Base-by-base conservation (phyloP, 2,113 vertebrate species). In the Zapornia atra region DNA sequence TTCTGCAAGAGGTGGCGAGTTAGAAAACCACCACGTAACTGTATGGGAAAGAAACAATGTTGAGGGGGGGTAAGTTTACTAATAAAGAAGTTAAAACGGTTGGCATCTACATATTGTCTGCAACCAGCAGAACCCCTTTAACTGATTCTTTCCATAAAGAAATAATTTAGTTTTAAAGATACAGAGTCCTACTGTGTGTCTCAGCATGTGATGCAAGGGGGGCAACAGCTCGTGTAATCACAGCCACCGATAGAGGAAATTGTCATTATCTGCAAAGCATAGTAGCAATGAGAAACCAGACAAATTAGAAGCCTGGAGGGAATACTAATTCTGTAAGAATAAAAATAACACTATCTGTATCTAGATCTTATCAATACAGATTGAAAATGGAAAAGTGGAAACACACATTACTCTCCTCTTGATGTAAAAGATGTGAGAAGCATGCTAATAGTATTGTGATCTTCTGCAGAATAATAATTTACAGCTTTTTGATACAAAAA, bases 251-350 rank as follows among this genome's bases (percentile, higher is more conserved):
- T 53, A 82, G 33, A 75, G 51, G 25, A 82, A 82, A 31, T 53
- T 82, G 16, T 86, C 85, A 80, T 88, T 90, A 92, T 80, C 40
- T 48, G 64, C 34, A 91, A 91, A 94, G 91, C n/a, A 44, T 34
- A 92, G 51, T 34, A 81, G 80, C n/a, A 77, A 61, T 69, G 40
- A 82, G 63, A 87, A 92, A 77, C 12, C 31, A 77, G 59, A 77
- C 9, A 65, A 92, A 90, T 80, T 88, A 86, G 63, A 88, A 77
- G 8, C 11, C 44, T 95, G 44, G n/a, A 77, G 59, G 21, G 48
- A 72, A 53, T 88, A 75, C 34, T 57, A 34, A 38, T 38, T 38
- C 44, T 86, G 3, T 20, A 80, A 78, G 18, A 70, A 53, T 75
- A 86, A 69, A 86, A 92, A 48, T 71, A 80, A 69, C 33, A 56